Evolutionary conservation across 2,113 vertebrate species (phyloP).

Genomic region (Helogale parvula): DNA sequence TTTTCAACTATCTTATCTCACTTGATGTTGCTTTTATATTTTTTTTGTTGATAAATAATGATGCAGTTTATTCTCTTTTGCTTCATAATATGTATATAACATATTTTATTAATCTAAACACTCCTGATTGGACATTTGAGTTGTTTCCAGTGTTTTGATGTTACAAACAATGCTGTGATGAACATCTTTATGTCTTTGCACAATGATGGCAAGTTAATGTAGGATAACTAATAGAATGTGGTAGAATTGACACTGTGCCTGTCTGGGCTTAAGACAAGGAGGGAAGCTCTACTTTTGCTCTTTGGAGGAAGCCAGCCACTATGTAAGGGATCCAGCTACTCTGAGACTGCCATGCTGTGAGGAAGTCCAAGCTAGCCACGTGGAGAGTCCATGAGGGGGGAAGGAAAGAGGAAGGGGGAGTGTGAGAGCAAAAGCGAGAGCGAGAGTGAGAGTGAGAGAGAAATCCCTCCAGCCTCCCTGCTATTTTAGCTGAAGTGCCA

Average conservation of each 20-base stretch:
- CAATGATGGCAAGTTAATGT: background rate
- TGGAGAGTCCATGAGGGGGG: background rate
- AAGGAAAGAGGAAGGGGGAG: background rate
- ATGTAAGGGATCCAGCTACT: background rate
- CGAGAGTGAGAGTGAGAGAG: background rate
- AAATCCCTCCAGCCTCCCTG: background rate
- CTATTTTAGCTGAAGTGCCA: conserved; percentile 24
- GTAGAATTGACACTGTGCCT: background rate
- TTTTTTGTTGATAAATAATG: background rate
- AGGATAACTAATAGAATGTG: background rate
- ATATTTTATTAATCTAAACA: background rate
- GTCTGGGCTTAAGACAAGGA: background rate
- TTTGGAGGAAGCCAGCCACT: background rate
- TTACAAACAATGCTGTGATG: background rate
- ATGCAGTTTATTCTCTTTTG: background rate
- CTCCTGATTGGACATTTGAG: background rate
- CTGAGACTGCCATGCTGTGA: conserved; percentile 34
- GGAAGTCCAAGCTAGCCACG: background rate
- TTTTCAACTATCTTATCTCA: conserved; percentile 7
- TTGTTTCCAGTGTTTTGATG: conserved; percentile 10
- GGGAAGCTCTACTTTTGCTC: background rate
- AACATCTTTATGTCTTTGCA: background rate
- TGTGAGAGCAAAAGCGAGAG: no score
- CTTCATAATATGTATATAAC: background rate
- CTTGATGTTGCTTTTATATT: background rate